Conservation (phyloP, 2,888 invertebrate genomes). For the Lypha dubia region DNA sequence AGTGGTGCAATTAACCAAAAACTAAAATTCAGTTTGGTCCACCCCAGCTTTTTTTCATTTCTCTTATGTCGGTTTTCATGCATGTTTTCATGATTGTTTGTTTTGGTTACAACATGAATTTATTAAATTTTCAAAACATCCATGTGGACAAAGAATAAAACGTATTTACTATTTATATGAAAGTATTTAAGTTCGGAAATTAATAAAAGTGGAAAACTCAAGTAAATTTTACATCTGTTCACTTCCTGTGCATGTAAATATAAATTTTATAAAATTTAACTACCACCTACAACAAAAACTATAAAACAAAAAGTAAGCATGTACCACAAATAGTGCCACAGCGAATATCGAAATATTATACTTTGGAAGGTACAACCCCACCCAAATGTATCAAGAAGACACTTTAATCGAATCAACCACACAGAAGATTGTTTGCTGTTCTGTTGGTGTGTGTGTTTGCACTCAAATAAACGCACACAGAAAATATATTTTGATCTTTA, state of each 20-base stretch:
- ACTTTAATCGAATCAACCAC: slow-evolving; percentile 59
- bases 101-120: slow-evolving; percentile 57
- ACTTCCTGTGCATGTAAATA: slow-evolving; percentile 74
- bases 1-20: slow-evolving; percentile 46
- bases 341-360: slow-evolving; percentile 8
- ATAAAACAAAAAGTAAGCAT: slow-evolving; percentile 22
- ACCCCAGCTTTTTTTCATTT: slow-evolving; percentile 57
- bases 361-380: slow-evolving; percentile 31
- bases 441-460: slow-evolving; percentile 44
- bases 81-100: slow-evolving; percentile 50
- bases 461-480: not conserved
- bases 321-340: slow-evolving; percentile 45
- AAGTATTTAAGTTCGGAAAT: slow-evolving; percentile 24
- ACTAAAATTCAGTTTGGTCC: slow-evolving; percentile 50
- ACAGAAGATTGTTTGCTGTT: slow-evolving; percentile 59
- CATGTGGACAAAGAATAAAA: slow-evolving; percentile 13
- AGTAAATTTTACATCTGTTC: slow-evolving; percentile 78
- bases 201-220: slow-evolving; percentile 15
- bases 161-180: slow-evolving; percentile 5
- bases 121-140: slow-evolving; percentile 45
- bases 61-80: not conserved
- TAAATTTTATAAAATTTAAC: slow-evolving; percentile 68
- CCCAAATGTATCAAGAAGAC: slow-evolving; percentile 30
- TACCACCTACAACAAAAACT: slow-evolving; percentile 46
- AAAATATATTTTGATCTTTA: slow-evolving; percentile 32